phyloP scores from a whole-genome alignment of 2,797 vertebrate species.

The Anableps anableps region DNA sequence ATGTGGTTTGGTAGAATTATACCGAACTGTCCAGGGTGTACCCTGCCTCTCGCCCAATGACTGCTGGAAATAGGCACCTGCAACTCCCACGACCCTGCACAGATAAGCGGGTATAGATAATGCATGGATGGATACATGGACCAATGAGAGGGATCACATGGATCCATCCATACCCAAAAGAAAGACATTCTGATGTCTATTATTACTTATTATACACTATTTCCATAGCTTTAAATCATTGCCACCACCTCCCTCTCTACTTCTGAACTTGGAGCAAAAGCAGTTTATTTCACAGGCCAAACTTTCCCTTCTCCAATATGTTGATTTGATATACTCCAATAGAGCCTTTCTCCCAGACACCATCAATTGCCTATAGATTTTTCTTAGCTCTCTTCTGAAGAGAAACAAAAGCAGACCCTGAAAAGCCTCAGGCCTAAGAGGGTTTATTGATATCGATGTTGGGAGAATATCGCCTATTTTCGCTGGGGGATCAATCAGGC shows the following conservation, averaged over 20 bases:
- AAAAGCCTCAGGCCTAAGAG: slow-evolving; percentile 82
- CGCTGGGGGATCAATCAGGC: slow-evolving; percentile 83
- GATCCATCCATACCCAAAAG: slow-evolving; percentile 57
- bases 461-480: slow-evolving; percentile 85
- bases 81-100: background rate
- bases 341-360: slow-evolving; percentile 85
- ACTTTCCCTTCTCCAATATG: slow-evolving; percentile 81
- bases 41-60: background rate
- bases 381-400: slow-evolving; percentile 81
- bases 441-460: slow-evolving; percentile 87
- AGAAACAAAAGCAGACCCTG: slow-evolving; percentile 84
- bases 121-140: background rate
- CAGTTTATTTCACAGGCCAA: slow-evolving; percentile 86
- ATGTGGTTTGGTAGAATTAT: background rate
- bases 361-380: slow-evolving; percentile 89
- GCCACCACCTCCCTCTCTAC: slow-evolving; percentile 74
- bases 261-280: slow-evolving; percentile 85
- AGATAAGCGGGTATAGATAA: background rate
- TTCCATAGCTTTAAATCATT: slow-evolving; percentile 47
- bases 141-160: slow-evolving; percentile 43
- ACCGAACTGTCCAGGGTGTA: background rate
- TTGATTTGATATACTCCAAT: slow-evolving; percentile 88
- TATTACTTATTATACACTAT: slow-evolving; percentile 36
- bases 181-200: slow-evolving; percentile 39
- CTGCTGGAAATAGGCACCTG: too few species aligned